Evolutionary conservation across 35 echinoderm and acorn worm species (phyloP), one percentile per base, ranked within the genome.

Genomic region (Ophiothrix spiculata): DNA sequence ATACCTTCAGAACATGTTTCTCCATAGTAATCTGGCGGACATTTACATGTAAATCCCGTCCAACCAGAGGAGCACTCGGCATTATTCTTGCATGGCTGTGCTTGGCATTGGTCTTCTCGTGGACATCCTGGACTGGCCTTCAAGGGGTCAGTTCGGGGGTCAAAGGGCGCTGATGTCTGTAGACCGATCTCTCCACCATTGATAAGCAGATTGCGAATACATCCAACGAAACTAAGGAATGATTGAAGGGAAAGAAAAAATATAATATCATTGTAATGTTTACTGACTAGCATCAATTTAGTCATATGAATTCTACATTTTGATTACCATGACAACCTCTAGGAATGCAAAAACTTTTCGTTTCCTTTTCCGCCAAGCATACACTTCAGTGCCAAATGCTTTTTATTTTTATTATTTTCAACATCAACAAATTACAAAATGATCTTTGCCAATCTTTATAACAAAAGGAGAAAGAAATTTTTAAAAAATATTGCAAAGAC

Each of bases 191-290:
- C 37, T 6, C 75, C 33, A 37, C 89, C 79, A 77, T 91, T 87
- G 76, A 99, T 74, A 14, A 35, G 81, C n/a, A 99, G 32, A 33
- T 94, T 92, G 63, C 90, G 39, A 28, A 99, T 92, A 63, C 96
- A 99, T n/a, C 96, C 96, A 33, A 86, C 84, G 83, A 99, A 99
- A 78, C 96, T 99, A 82, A 25, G 78, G 80, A 79, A 6, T 69
- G 33, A 56, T 29, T 32, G 38, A 60, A 79, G 13, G 36, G 0
- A 83, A 86, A 76, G 28, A 78, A 42, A 42, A 21, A 49, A 60
- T 39, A 33, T 75, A 40, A 46, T 16, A 33, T 56, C n/a, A n/a
- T n/a, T n/a, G n/a, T n/a, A 25, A 36, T 35, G n/a, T 15, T 79
- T n/a, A n/a, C n/a, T n/a, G n/a, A n/a, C n/a, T n/a, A n/a, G n/a